These are phyloP conservation scores for Poecile atricapillus DNA, from an alignment of 2,113 vertebrate species.

Conservation along the genomic window DNA sequence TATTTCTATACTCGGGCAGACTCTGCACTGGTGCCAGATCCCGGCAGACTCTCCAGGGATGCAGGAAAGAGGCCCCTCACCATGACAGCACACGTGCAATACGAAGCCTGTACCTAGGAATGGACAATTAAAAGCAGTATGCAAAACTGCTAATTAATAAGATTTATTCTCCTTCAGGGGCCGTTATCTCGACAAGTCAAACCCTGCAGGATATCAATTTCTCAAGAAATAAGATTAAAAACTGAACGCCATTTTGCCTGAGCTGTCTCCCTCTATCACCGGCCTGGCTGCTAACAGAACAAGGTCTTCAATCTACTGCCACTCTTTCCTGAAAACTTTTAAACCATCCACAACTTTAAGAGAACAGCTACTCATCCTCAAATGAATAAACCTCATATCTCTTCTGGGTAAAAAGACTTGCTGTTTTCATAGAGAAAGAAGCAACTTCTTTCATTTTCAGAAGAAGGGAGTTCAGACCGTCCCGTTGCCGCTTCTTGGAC, in stretches of 20 bases:
- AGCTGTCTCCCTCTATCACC: background rate
- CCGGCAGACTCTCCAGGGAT: background rate
- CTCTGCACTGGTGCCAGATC: background rate
- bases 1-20: background rate
- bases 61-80: background rate
- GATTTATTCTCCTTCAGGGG: background rate
- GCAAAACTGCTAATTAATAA: background rate
- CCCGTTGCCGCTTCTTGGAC: background rate
- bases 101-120: background rate
- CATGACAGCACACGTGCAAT: fast-evolving
- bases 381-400: background rate
- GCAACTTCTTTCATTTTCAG: constrained; percentile 12
- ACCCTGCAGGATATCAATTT: background rate
- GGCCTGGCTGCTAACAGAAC: background rate
- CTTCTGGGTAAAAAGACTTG: background rate
- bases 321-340: constrained; percentile 12
- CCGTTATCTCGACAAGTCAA: background rate
- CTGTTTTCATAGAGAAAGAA: background rate
- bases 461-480: background rate
- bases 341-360: background rate
- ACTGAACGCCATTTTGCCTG: background rate
- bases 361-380: background rate
- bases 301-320: background rate
- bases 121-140: background rate
- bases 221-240: constrained; percentile 5